Base-by-base conservation (phyloP, 2,888 invertebrate genomes). In the Chaitophorus viminalis region DNA sequence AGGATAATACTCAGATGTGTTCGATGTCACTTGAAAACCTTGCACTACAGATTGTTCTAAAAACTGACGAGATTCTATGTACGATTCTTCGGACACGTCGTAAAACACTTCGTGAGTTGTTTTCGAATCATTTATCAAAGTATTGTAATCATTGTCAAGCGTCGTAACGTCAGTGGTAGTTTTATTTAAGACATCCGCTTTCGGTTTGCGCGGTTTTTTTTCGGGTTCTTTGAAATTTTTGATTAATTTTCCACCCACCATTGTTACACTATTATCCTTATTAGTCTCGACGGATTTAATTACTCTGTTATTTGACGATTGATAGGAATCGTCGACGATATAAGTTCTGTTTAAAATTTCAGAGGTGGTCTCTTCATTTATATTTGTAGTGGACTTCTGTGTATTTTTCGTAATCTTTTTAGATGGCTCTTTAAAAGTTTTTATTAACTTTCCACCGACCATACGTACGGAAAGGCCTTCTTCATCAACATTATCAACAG, bases 161-260 rank as follows among this genome's bases (percentile, higher is more conserved):
- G 21, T 39, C 8, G 29, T 31, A 18, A 68, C 17, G 4, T 82
- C 81, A 8, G 31, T 25, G 25, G 25, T 68, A 0, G 75, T 39
- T 25, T 60, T 31, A 4, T 60, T 18, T 17, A 25, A 21, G 11
- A 33, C 2, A 31, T 46, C 60, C 9, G 29, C 46, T 78, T 82
- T 82, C 1, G 29, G 52, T 39, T 84, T 78, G 4, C 78, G 70
- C 1, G 88, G 70, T 52, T 33, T 39, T 11, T 9, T 54, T 18
- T 78, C 60, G 3, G 83, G 88, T 39, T 9, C 39, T 25, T 72
- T 46, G 29, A 72, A 68, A 52, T 0, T 87, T 86, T 90, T 89
- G 0, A 90, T 86, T 36, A 89, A 85, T 88, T 90, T 90, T 3
- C 89, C 89, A n/a, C 89, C 89, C 36, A 90, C 85, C 76, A 89